A percentile compares a stretch with the other conserved stretches of the same genome.
These are phyloP conservation scores for Discoglossus pictus DNA, from an alignment of 2,797 vertebrate species.

Conservation along the genomic window DNA sequence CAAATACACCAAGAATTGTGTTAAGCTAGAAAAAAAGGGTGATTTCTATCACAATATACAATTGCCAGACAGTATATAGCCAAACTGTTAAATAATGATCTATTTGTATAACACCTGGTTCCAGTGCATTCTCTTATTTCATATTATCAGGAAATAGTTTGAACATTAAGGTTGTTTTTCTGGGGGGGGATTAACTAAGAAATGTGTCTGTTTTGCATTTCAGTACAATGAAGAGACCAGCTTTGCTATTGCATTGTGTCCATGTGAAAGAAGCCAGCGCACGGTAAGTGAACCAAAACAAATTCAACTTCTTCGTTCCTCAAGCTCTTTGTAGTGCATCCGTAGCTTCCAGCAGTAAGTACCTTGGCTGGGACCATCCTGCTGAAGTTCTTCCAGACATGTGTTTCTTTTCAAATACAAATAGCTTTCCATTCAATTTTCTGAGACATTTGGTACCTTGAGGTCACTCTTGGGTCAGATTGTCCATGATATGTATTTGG, in stretches of 20 bases:
- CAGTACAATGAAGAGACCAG: constrained; percentile 6
- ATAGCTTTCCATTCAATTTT: constrained; percentile 24
- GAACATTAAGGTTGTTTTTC: constrained; percentile 13
- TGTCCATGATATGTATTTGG: constrained; percentile 3
- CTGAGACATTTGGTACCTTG: constrained; percentile 2
- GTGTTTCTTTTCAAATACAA: constrained; percentile 35
- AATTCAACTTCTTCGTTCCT: constrained; percentile 8
- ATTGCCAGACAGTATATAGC: too few species aligned
- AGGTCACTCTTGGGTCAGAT: constrained; percentile 33
- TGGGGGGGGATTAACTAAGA: constrained; percentile 25
- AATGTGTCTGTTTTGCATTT: constrained; percentile 32
- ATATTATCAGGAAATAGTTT: constrained; percentile 7
- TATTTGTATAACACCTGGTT: too few species aligned
- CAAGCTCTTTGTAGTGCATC: constrained; percentile 3
- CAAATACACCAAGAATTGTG: too few species aligned
- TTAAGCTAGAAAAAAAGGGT: too few species aligned
- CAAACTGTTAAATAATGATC: too few species aligned
- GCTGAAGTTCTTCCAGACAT: constrained; percentile 22
- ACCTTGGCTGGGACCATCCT: constrained; percentile 29
- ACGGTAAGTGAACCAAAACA: constrained; percentile 20
- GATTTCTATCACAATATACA: too few species aligned
- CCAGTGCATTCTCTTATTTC: constrained; percentile 6
- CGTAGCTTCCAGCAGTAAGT: constrained; percentile 16
- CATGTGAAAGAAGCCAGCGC: constrained; percentile 6
- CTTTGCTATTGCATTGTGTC: constrained; percentile 13